phyloP scores from a whole-genome alignment of 2,113 vertebrate species.

The Eurystomus gularis region DNA sequence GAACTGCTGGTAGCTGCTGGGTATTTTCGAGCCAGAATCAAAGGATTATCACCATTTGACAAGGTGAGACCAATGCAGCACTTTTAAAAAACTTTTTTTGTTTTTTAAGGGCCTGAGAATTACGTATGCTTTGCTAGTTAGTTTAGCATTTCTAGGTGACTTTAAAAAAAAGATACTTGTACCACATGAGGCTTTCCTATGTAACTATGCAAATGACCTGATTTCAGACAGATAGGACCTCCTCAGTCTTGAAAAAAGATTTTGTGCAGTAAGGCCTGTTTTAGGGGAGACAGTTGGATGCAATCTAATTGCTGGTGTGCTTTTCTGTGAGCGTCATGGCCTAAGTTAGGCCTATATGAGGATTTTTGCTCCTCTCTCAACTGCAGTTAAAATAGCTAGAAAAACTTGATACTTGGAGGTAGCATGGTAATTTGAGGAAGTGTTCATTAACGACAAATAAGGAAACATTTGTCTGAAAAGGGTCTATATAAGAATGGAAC shows the following conservation, averaged over 20 bases:
- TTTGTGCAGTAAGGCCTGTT: background rate
- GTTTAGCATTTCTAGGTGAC: background rate
- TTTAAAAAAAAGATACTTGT: background rate
- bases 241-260: background rate
- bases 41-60: constrained; percentile 94
- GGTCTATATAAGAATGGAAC: background rate
- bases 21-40: constrained; percentile 96
- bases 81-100: background rate
- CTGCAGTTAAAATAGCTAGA: background rate
- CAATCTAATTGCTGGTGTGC: background rate
- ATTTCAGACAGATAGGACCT: background rate
- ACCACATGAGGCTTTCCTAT: background rate
- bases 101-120: too few species aligned
- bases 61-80: constrained; percentile 77
- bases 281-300: background rate
- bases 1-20: constrained; percentile 95
- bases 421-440: background rate
- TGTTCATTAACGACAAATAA: background rate
- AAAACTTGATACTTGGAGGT: background rate
- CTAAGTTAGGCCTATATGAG: background rate
- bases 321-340: background rate
- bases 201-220: background rate
- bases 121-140: background rate
- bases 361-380: background rate
- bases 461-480: background rate